Conservation (phyloP, 2,113 vertebrate genomes). For the Passer domesticus region DNA sequence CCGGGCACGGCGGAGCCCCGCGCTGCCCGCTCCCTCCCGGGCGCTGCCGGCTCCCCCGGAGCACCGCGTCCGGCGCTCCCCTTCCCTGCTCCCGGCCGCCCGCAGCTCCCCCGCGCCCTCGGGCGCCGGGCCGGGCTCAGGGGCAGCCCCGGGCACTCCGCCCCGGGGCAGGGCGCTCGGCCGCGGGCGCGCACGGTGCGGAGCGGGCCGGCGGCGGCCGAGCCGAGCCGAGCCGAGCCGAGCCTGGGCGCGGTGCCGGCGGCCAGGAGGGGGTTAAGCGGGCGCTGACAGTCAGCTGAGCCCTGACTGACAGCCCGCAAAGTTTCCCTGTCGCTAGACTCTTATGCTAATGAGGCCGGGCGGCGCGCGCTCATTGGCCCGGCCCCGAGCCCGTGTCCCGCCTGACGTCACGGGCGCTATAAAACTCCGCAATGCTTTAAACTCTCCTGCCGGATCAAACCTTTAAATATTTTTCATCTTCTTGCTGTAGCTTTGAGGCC, state of each 20-base stretch:
- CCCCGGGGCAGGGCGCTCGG: neutral
- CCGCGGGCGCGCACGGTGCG: neutral
- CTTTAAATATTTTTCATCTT: conserved; percentile 83
- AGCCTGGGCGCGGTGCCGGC: neutral
- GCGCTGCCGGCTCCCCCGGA: neutral
- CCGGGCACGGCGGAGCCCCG: neutral
- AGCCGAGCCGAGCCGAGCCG: neutral
- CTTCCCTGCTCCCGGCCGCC: neutral
- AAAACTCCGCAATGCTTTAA: conserved; percentile 97
- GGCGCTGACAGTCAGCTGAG: conserved; percentile 94
- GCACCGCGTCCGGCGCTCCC: neutral
- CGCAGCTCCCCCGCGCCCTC: neutral
- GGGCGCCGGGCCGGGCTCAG: neutral
- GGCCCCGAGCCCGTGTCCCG: conserved; percentile 83
- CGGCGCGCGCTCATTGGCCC: conserved; percentile 84
- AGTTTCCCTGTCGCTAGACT: conserved; percentile 88
- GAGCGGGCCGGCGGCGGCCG: neutral
- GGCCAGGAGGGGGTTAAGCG: conserved; percentile 73
- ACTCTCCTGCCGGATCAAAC: conserved; percentile 92
- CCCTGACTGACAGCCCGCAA: conserved; percentile 89
- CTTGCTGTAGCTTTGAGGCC: conserved; percentile 62
- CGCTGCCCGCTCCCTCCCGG: neutral
- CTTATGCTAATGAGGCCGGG: conserved; percentile 89
- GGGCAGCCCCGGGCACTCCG: neutral
- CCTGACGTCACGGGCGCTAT: conserved; percentile 93